Base-by-base conservation (phyloP, 2,888 invertebrate species). In the Agrochola macilenta region DNA sequence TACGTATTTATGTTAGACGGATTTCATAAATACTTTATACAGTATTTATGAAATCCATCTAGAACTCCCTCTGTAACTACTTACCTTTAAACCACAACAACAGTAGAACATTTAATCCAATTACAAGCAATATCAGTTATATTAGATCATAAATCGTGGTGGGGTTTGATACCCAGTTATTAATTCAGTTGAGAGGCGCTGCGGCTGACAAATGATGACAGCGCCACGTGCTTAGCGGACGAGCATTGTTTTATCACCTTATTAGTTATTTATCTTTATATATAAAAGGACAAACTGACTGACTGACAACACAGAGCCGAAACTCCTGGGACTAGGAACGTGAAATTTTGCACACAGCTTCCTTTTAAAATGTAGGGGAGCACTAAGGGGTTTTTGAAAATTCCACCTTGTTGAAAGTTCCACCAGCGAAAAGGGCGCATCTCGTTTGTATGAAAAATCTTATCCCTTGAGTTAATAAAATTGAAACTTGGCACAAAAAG, bases 61-160 rank as follows among this genome's bases (percentile, higher is more conserved):
- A 17, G 23, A 20, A 20, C 52, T 52, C 1, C 20, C 2, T 54
- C 23, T 23, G 14, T 58, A 58, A 58, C 26, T 46, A 66, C 14
- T 26, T 39, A 76, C 43, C 69, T 54, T 14, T 30, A 49, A 26
- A 68, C 63, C 61, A 64, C n/a, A 69, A 65, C 64, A 68, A 46
- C 49, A 66, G n/a, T 20, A 54, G 60, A 73, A 52, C 69, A 82
- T 64, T 71, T 54, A 65, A 79, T 83, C 74, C 84, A 81, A 83
- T 77, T 75, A 84, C 73, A 61, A 17, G 60, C 73, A 70, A 64
- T 71, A 75, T 78, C 61, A 76, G 81, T 81, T 70, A 85, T 89
- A 90, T 90, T 89, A 82, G 83, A 82, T 79, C 85, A 83, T 90
- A 90, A 90, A 90, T 90, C 82, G 74, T 69, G 69, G 64, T 76